Evolutionary conservation across 2,797 vertebrate species (phyloP).

Genomic region (Synanceia verrucosa): DNA sequence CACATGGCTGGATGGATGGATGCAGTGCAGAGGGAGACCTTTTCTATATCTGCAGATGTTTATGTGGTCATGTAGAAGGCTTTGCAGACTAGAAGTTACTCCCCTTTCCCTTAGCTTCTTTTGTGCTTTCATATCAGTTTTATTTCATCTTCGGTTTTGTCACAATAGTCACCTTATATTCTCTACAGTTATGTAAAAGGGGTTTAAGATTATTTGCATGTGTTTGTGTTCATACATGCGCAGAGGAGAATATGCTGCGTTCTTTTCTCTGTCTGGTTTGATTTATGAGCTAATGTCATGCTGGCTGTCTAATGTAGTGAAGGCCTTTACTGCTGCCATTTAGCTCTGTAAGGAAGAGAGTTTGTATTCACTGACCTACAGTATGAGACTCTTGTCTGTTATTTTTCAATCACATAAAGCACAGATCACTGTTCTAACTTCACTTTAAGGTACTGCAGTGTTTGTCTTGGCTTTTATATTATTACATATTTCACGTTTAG

Average conservation of each 20-base stretch:
- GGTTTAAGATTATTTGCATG: conserved; percentile 13
- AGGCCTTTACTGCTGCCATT: conserved; percentile 55
- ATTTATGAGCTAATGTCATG: conserved; percentile 52
- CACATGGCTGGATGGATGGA: conserved; percentile 52
- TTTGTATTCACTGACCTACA: conserved; percentile 25
- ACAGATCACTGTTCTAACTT: background rate
- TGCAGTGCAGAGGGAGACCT: conserved; percentile 27
- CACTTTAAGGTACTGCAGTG: background rate
- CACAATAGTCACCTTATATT: background rate
- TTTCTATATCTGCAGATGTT: conserved; percentile 27
- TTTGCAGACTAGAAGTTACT: conserved; percentile 22
- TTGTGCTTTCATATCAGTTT: conserved; percentile 16
- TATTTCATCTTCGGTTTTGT: background rate
- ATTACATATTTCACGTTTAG: background rate
- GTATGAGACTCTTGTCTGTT: background rate
- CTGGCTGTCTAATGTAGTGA: conserved; percentile 47
- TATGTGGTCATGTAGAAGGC: conserved; percentile 1
- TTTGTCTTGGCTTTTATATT: background rate
- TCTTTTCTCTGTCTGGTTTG: conserved; percentile 16
- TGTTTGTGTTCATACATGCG: conserved; percentile 11
- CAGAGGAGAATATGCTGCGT: conserved; percentile 21
- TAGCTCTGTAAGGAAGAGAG: conserved; percentile 15
- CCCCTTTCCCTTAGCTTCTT: background rate
- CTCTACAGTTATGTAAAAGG: conserved; percentile 1
- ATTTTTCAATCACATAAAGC: background rate